Evolutionary conservation across 2,113 vertebrate genomes (phyloP).

Genomic region (Pelecanoides urinatrix): DNA sequence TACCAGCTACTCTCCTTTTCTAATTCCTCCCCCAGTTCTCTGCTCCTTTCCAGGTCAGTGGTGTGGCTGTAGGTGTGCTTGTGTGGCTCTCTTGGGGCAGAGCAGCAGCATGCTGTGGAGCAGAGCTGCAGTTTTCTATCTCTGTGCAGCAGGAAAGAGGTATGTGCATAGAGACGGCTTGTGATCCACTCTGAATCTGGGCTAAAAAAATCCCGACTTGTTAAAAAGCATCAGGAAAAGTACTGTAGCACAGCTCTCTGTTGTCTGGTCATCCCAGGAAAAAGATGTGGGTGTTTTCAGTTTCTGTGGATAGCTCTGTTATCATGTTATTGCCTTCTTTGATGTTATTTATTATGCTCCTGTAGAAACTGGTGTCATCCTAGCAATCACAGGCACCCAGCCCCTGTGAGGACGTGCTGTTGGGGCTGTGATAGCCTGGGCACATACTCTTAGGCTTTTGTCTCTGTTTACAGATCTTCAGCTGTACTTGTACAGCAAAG

Average conservation of each 20-base stretch:
- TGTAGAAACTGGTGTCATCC: background rate
- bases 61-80: background rate
- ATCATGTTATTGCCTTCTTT: background rate
- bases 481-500: background rate
- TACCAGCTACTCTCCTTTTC: background rate
- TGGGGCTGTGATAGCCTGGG: background rate
- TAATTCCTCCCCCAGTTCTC: fast-evolving
- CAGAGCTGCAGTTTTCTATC: background rate
- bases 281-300: background rate
- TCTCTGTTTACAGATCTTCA: background rate
- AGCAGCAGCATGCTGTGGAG: background rate
- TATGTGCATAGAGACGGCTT: background rate
- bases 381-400: background rate
- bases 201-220: background rate
- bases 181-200: background rate
- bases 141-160: background rate
- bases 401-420: background rate
- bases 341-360: background rate
- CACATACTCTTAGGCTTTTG: background rate
- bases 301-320: background rate
- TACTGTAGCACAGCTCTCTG: background rate
- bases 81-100: background rate
- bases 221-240: background rate
- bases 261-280: background rate
- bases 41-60: background rate